phyloP scores from a whole-genome alignment of 2,797 vertebrate species.

The Etheostoma nigrum region DNA sequence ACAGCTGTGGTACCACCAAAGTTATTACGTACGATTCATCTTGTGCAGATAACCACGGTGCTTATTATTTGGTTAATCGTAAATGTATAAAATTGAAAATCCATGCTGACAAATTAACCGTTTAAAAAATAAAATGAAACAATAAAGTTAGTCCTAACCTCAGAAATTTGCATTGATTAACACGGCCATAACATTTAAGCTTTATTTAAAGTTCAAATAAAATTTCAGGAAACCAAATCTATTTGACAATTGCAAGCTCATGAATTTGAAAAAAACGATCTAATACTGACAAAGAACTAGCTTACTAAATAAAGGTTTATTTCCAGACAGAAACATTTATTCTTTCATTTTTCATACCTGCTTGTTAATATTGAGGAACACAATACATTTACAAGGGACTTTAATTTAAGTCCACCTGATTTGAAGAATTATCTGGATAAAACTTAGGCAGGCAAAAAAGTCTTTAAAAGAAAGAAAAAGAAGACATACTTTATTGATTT shows the following conservation, averaged over 20 bases:
- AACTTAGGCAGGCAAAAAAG: neutral
- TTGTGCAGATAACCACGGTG: no score
- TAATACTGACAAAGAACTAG: neutral
- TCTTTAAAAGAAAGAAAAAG: no score
- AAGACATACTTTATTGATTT: no score
- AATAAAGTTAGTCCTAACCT: neutral
- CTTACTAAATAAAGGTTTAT: neutral
- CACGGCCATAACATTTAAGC: neutral
- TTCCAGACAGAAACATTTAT: neutral
- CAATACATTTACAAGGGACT: neutral
- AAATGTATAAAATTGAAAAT: neutral
- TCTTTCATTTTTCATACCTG: neutral
- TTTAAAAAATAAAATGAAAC: no score
- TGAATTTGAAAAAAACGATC: neutral
- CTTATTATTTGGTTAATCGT: no score
- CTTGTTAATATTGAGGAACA: neutral
- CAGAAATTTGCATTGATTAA: neutral
- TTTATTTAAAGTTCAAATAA: no score
- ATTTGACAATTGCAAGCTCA: neutral
- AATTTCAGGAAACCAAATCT: neutral
- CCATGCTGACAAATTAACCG: neutral
- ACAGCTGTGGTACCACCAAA: no score
- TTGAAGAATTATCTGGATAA: neutral
- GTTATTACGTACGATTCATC: no score
- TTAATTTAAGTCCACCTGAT: neutral